Conservation (phyloP, 2,888 invertebrate species). For the Volucella bombylans region DNA sequence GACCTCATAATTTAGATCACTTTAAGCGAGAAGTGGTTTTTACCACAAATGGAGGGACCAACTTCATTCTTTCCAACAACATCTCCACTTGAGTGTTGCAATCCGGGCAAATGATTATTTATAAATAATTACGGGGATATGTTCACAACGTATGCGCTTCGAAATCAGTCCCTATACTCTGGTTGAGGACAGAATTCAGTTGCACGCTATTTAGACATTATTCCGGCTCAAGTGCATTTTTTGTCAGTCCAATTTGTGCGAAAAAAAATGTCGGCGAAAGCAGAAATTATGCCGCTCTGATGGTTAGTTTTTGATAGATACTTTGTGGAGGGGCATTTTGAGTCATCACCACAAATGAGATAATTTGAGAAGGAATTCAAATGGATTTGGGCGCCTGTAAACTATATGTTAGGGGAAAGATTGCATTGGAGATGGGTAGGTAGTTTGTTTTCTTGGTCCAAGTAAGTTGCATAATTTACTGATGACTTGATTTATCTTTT, state of each 20-base stretch:
- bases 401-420: too few species aligned
- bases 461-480: too few species aligned
- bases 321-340: too few species aligned
- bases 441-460: too few species aligned
- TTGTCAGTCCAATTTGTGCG: neutral
- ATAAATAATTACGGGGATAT: conserved; percentile 66
- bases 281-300: neutral
- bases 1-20: conserved; percentile 70
- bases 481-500: too few species aligned
- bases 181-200: neutral
- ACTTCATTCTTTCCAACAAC: too few species aligned
- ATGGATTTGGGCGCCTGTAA: neutral
- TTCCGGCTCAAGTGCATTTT: neutral
- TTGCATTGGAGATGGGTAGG: too few species aligned
- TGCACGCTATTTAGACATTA: conserved; percentile 70
- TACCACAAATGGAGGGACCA: conserved; percentile 45
- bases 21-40: conserved; percentile 57
- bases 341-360: too few species aligned
- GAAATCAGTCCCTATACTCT: neutral
- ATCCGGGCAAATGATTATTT: conserved; percentile 66
- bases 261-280: too few species aligned
- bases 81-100: conserved; percentile 55
- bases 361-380: neutral
- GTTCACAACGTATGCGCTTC: conserved; percentile 1
- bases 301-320: neutral